phyloP scores from a whole-genome alignment of 2,888 invertebrate genomes.

The Mayetiola destructor region DNA sequence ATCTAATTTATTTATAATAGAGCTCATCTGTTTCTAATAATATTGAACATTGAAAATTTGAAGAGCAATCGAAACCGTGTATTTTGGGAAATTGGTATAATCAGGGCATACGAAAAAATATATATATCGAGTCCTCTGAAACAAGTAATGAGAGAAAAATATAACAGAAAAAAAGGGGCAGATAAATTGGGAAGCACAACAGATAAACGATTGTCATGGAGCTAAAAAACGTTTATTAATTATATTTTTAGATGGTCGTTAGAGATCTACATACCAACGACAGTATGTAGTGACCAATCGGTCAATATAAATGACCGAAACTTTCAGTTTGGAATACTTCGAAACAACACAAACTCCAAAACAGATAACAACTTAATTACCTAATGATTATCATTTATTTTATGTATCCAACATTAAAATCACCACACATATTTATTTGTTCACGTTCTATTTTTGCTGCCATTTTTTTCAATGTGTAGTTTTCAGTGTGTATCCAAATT shows the following conservation, averaged over 20 bases:
- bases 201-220: not conserved
- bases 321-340: too few relatives aligned
- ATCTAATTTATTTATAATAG: not conserved
- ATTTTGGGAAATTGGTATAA: too few relatives aligned
- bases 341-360: not conserved
- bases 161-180: not conserved
- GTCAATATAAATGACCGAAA: too few relatives aligned
- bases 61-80: not conserved
- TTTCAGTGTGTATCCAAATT: not conserved
- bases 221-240: too few relatives aligned
- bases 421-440: slow-evolving; percentile 7
- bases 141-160: not conserved
- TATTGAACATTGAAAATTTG: not conserved
- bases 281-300: too few relatives aligned
- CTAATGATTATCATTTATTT: slow-evolving; percentile 12
- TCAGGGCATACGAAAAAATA: too few relatives aligned
- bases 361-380: slow-evolving; percentile 14
- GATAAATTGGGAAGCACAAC: not conserved
- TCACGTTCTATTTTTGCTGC: not conserved
- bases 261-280: too few relatives aligned
- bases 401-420: slow-evolving; percentile 11
- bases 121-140: too few relatives aligned
- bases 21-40: not conserved
- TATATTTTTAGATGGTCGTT: too few relatives aligned
- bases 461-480: not conserved